phyloP scores from a whole-genome alignment of 2,797 vertebrate species.

The Muraenolepis orangiensis region DNA sequence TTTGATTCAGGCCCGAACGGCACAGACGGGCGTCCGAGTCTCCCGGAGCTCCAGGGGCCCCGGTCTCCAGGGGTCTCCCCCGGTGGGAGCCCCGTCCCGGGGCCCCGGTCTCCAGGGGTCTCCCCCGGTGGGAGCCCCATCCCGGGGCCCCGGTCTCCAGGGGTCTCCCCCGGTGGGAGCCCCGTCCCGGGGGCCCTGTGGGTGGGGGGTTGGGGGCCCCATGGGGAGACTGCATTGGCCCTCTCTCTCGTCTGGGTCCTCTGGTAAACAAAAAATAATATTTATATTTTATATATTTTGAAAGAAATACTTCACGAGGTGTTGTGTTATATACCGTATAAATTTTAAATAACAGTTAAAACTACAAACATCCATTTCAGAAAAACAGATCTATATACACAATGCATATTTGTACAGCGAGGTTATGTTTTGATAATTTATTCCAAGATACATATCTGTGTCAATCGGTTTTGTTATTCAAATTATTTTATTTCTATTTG shows the following conservation, averaged over 20 bases:
- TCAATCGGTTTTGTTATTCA: not conserved
- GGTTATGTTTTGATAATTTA: not conserved
- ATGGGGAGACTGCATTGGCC: conserved; percentile 81
- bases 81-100: conserved; percentile 75
- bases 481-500: conserved; percentile 44
- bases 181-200: conserved; percentile 75
- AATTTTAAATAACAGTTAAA: too few relatives aligned
- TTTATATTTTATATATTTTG: too few relatives aligned
- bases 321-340: too few relatives aligned
- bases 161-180: conserved; percentile 72
- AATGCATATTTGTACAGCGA: too few relatives aligned
- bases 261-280: conserved; percentile 71
- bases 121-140: conserved; percentile 74
- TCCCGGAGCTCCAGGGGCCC: conserved; percentile 78
- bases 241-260: conserved; percentile 78
- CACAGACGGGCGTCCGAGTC: conserved; percentile 67
- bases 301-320: too few relatives aligned
- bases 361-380: too few relatives aligned
- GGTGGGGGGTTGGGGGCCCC: conserved; percentile 83
- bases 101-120: conserved; percentile 76
- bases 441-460: not conserved
- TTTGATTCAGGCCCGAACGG: not conserved
- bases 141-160: conserved; percentile 78
- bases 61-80: conserved; percentile 76
- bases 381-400: too few relatives aligned